phyloP scores from a whole-genome alignment of 2,888 invertebrate species.

The Eretmocerus hayati region DNA sequence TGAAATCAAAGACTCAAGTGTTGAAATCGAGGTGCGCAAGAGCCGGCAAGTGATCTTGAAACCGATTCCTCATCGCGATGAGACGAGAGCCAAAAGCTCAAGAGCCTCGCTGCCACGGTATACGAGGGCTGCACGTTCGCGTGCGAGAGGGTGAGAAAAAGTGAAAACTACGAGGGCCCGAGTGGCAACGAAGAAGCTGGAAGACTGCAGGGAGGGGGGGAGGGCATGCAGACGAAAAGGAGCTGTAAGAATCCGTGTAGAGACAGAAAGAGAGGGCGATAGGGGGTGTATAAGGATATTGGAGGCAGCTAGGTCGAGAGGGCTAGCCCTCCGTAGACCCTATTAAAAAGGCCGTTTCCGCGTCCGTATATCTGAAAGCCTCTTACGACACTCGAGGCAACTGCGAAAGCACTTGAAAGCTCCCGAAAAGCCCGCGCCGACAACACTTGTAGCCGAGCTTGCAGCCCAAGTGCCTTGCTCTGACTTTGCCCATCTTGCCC shows the following conservation, averaged over 20 bases:
- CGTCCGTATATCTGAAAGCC: slow-evolving; percentile 47
- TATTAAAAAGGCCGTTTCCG: slow-evolving; percentile 48
- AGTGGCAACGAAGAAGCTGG: slow-evolving; percentile 2
- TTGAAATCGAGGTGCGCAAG: slow-evolving; percentile 4
- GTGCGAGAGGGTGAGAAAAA: slow-evolving; percentile 3
- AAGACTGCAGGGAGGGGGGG: background rate
- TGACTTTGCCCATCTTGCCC: too few relatives aligned
- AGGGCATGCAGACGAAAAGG: too few relatives aligned
- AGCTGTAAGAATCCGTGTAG: background rate
- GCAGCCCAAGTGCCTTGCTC: too few relatives aligned
- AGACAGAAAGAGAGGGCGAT: slow-evolving; percentile 4
- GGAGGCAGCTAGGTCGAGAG: slow-evolving; percentile 15
- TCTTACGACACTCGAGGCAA: slow-evolving; percentile 48
- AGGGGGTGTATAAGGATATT: background rate
- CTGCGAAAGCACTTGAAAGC: slow-evolving; percentile 48
- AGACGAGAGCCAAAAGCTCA: slow-evolving; percentile 19
- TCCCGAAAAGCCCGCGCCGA: slow-evolving; percentile 47
- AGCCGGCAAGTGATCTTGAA: slow-evolving; percentile 12
- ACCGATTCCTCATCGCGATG: slow-evolving; percentile 23
- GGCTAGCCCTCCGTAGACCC: slow-evolving; percentile 41
- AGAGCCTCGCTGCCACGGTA: slow-evolving; percentile 9
- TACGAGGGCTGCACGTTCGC: background rate
- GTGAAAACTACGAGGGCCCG: background rate
- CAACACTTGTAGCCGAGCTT: too few relatives aligned
- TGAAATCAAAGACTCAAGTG: background rate